Base-by-base conservation (phyloP, 2,113 vertebrate species). In the Istiophorus platypterus region DNA sequence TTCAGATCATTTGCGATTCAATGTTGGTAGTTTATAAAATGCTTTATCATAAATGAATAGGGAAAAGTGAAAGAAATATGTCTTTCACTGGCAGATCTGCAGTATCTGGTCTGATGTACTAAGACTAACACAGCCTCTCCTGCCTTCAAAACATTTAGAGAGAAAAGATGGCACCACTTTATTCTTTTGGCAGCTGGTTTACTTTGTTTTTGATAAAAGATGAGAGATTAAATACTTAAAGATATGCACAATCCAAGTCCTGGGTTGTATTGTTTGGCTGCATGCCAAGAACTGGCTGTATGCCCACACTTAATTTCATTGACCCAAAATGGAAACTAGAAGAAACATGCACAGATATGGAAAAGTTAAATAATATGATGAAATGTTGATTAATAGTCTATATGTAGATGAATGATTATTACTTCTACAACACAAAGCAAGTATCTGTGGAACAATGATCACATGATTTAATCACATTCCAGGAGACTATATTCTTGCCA, bases 171-270 rank as follows among this genome's bases (percentile, higher is more conserved):
- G 12, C 14, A 41, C 31, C 8, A 64, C 47, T 58, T 39, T 1
- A 24, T 59, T 72, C 13, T 37, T 65, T 39, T 42, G 59, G 56
- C 52, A 67, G 64, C 56, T 64, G 57, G 31, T 76, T 14, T 37
- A 45, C 12, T 71, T 85, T 84, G 52, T 69, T 73, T 47, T 74
- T n/a, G 39, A 39, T 76, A 42, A 69, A 59, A n/a, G 24, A 49
- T 24, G 7, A 39, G 5, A 45, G 24, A 68, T 64, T 49, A 24
- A 68, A 69, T 72, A 75, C 27, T 11, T 34, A 9, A 61, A 61
- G 42, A 42, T 22, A 42, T 34, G 17, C 20, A 7, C 45, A 49
- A 27, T 45, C 31, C 45, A 39, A 62, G 11, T 27, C 34, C 17
- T 66, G 26, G 52, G 31, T 49, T 59, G 56, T 64, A 42, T 37